Evolutionary conservation across 1,140 invertebrate species (phyloP).

Genomic region (Aplysia californica): DNA sequence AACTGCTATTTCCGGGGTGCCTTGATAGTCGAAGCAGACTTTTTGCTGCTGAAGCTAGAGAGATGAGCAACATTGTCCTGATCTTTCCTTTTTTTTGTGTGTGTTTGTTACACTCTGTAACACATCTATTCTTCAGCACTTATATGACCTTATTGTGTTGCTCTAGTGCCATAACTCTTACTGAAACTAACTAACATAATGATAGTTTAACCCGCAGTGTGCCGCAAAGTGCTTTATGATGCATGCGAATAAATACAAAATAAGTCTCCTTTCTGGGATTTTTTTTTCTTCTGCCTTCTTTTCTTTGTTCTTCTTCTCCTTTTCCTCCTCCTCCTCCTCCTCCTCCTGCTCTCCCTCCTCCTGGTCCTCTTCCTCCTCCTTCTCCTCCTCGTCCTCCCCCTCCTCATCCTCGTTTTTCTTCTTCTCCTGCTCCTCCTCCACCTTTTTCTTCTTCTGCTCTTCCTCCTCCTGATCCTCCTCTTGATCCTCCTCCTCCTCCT

Average conservation of each 20-base stretch:
- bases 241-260: background rate
- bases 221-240: background rate
- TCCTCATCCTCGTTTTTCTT: too few species aligned
- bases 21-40: too few species aligned
- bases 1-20: too few species aligned
- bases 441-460: background rate
- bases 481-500: background rate
- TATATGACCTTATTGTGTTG: too few species aligned
- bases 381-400: conserved; percentile 1
- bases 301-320: background rate
- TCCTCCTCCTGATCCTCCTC: background rate
- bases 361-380: background rate
- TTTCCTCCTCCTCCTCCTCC: background rate
- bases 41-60: too few species aligned
- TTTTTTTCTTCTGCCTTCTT: background rate
- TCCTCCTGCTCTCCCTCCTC: background rate
- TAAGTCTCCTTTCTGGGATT: background rate
- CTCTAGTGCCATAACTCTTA: background rate
- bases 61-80: too few species aligned
- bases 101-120: too few species aligned
- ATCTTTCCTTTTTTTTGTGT: too few species aligned
- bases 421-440: background rate
- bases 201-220: background rate
- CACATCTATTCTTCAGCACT: too few species aligned
- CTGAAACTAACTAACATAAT: background rate